A percentile compares a stretch with the other conserved stretches of the same genome.
Conservation (phyloP, 2,797 vertebrate genomes). For the Cyprinella venusta region DNA sequence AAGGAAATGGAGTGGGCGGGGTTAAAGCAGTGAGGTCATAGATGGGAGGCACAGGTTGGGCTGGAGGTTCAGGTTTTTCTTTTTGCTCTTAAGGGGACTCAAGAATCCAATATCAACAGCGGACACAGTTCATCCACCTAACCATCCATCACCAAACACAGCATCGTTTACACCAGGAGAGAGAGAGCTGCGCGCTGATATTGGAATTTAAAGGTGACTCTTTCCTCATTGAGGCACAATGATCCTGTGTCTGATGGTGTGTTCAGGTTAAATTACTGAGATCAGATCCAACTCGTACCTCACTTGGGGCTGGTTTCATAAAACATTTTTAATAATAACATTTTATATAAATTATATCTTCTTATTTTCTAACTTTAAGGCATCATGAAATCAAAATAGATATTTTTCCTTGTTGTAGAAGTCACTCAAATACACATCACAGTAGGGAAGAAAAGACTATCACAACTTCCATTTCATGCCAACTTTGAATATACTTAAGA, state of each 20-base stretch:
- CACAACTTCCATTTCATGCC: background rate
- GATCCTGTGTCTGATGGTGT: constrained; percentile 13
- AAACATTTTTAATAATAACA: background rate
- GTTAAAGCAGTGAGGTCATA: constrained; percentile 41
- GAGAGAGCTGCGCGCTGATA: background rate
- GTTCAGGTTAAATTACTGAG: constrained; percentile 26
- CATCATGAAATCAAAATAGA: background rate
- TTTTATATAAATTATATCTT: too few species aligned
- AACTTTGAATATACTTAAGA: background rate
- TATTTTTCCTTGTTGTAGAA: background rate
- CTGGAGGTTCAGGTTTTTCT: constrained; percentile 39
- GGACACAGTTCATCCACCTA: constrained; percentile 53
- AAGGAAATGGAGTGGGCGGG: constrained; percentile 28
- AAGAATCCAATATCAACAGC: constrained; percentile 50
- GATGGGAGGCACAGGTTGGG: constrained; percentile 33
- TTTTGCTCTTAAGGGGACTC: constrained; percentile 16
- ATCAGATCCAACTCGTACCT: constrained; percentile 1
- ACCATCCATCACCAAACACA: constrained; percentile 56
- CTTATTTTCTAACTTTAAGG: background rate
- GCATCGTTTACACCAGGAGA: constrained; percentile 46
- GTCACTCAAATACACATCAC: background rate
- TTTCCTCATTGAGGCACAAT: constrained; percentile 18
- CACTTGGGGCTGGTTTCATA: background rate
- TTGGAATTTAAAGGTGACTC: constrained; percentile 35
- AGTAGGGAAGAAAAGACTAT: background rate